Conservation (phyloP, 2,113 vertebrate genomes). For the Zootoca vivipara region DNA sequence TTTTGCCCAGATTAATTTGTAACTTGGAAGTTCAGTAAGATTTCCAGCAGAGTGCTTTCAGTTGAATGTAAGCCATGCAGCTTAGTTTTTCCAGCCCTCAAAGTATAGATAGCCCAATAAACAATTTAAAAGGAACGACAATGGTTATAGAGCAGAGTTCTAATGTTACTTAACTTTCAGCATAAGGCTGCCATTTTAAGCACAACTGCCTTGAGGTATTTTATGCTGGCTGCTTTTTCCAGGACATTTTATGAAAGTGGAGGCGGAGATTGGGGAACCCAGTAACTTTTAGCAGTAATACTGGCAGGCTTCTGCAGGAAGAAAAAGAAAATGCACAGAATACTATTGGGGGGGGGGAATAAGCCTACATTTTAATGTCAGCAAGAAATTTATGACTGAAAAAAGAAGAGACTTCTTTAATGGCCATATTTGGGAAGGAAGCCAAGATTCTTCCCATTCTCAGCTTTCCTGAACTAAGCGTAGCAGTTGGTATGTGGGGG, state of each 20-base stretch:
- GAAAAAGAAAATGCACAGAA: constrained; percentile 10
- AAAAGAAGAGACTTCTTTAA: constrained; percentile 36
- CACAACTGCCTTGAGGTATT: neutral
- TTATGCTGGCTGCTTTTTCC: neutral
- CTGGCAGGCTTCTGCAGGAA: constrained; percentile 9
- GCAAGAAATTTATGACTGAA: constrained; percentile 47
- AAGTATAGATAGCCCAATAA: constrained; percentile 39
- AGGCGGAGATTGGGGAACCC: neutral
- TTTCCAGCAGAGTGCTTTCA: constrained; percentile 51
- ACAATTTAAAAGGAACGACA: constrained; percentile 29
- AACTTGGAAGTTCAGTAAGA: constrained; percentile 59
- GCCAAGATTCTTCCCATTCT: constrained; percentile 47
- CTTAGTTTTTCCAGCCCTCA: constrained; percentile 49
- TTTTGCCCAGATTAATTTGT: constrained; percentile 71
- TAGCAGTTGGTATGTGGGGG: constrained; percentile 31
- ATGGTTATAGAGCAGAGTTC: constrained; percentile 31
- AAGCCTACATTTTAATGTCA: constrained; percentile 36
- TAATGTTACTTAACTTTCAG: neutral
- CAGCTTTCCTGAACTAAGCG: constrained; percentile 47
- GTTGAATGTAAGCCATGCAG: constrained; percentile 53
- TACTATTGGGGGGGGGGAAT: no score
- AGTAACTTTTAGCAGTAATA: neutral
- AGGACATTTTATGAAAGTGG: neutral
- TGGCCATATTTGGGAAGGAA: constrained; percentile 54
- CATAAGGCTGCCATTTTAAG: neutral